Base-by-base conservation (phyloP, 1,140 invertebrate species). In the Andricus grossulariae region DNA sequence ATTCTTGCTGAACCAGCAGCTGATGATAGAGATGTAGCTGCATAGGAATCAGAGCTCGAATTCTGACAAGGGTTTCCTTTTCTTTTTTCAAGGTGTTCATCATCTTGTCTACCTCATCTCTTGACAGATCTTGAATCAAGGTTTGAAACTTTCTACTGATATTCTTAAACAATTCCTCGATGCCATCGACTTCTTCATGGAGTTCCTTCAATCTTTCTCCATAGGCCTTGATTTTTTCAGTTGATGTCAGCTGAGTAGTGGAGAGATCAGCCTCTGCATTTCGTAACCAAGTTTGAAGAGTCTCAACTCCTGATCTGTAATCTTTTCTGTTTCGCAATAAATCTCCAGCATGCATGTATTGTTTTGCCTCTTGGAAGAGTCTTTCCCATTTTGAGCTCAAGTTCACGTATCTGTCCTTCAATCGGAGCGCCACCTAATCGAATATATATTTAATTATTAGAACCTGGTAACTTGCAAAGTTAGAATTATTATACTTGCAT, bases 131-230 rank as follows among this genome's bases (percentile, higher is more conserved):
- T 82, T 96, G 96, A 18, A 98, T 97, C 1, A 98, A 92, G 8
- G 93, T 94, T 90, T 99, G 98, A 88, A 98, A 98, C 71, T 96
- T 97, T 87, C 97, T 96, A 83, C 96, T 97, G 50, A 97, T 95
- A 70, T 93, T 94, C 88, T 98, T 98, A 88, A 98, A 98, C 1
- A 98, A 88, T 77, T 96, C 95, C 88, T 99, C 97, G 79, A 97
- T 95, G 60, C 95, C 94, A 86, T 97, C 96, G 1, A 98, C 94
- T 91, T 98, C 96, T 25, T 91, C 92, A 86, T 96, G 95, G 50
- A 97, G 91, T 83, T 93, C 92, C 88, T 97, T 93, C n/a, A 98
- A 88, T 81, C 96, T 93, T 74, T 96, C 94, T 25, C 96, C 94
- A 83, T 97, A 96, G 50, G 94, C 92, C 86, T 96, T 95, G 45